phyloP scores from a whole-genome alignment of 2,888 invertebrate genomes.

The Lamellibrachia satsuma region DNA sequence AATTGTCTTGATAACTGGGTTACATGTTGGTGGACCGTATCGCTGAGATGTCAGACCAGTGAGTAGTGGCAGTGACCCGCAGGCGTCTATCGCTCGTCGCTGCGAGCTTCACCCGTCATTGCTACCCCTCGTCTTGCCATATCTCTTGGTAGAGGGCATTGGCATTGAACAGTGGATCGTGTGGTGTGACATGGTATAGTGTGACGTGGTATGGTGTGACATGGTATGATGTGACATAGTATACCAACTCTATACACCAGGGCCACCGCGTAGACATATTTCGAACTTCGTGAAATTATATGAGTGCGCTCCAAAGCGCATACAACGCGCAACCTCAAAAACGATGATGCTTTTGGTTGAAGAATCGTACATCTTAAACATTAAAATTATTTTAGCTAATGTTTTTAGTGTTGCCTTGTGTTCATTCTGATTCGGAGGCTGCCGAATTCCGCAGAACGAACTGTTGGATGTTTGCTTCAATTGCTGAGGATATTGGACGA shows the following conservation, averaged over 20 bases:
- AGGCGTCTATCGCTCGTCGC: background rate
- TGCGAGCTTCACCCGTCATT: background rate
- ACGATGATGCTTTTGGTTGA: background rate
- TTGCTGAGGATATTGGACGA: too few relatives aligned
- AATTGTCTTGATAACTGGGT: constrained; percentile 4
- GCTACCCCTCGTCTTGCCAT: background rate
- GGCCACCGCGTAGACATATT: background rate
- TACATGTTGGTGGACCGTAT: background rate
- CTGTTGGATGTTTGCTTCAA: too few relatives aligned
- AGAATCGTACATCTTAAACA: too few relatives aligned
- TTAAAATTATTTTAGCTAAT: too few relatives aligned
- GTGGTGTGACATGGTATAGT: background rate
- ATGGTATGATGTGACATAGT: background rate
- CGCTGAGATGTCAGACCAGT: background rate
- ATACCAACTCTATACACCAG: too few relatives aligned
- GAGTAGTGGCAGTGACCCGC: background rate
- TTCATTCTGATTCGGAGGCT: too few relatives aligned
- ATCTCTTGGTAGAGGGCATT: background rate
- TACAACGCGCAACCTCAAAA: background rate
- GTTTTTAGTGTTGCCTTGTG: too few relatives aligned
- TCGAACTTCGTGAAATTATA: background rate
- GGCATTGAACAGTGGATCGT: background rate
- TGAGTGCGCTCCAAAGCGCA: background rate
- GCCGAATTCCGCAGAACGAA: too few relatives aligned
- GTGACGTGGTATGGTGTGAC: background rate